Percentiles rank a stretch among this genome's conserved stretches.
Conservation (phyloP, 2,797 vertebrate genomes). For the Oophaga sylvatica region DNA sequence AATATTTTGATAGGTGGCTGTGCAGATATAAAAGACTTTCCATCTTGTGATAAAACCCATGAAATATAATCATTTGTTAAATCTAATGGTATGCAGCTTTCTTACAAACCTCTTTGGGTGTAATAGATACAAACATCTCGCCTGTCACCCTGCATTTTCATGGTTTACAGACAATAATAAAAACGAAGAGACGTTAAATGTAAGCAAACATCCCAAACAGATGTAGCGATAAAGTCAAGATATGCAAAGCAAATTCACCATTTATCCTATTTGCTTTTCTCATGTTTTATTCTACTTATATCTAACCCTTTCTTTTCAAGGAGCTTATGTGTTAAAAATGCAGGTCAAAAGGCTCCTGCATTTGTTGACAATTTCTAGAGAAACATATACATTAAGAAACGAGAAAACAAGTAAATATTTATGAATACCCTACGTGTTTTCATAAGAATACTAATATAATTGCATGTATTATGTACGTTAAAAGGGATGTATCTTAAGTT, state of each 20-base stretch:
- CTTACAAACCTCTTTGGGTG: slow-evolving; percentile 31
- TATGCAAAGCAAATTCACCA: slow-evolving; percentile 14
- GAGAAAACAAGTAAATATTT: no score
- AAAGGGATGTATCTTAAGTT: no score
- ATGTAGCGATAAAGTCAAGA: slow-evolving; percentile 31
- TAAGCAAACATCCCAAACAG: slow-evolving; percentile 33
- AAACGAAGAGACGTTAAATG: slow-evolving; percentile 44
- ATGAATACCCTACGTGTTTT: no score
- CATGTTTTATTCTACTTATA: background rate
- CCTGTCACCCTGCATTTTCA: slow-evolving; percentile 38
- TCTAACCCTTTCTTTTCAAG: background rate
- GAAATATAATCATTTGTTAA: slow-evolving; percentile 24
- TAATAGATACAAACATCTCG: slow-evolving; percentile 43
- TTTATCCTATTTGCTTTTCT: background rate
- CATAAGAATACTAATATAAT: no score
- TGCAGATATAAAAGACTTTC: background rate
- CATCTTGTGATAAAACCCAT: background rate
- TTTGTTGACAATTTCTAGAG: no score
- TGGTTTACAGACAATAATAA: slow-evolving; percentile 22
- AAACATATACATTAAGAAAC: no score
- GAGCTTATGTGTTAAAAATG: background rate
- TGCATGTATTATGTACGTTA: no score
- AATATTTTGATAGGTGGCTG: no score
- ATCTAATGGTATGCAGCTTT: slow-evolving; percentile 31
- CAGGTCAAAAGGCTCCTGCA: no score